Base-by-base conservation (phyloP, 1,140 invertebrate species). In the Sarcophaga bullata region DNA sequence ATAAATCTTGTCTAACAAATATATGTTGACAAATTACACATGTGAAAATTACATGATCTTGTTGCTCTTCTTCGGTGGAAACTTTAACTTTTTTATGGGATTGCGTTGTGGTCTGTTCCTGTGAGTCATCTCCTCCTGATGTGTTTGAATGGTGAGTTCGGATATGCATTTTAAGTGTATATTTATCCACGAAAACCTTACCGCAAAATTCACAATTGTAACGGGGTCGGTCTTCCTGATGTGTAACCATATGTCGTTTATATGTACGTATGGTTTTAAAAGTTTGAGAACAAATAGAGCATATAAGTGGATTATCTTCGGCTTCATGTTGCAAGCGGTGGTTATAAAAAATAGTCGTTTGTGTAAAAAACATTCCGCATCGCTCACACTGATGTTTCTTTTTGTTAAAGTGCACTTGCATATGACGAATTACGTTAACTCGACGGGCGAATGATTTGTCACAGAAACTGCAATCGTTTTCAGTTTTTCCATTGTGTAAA, bases 251-350 rank as follows among this genome's bases (percentile, higher is more conserved):
- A 81, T 84, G 84, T 13, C 80, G 82, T n/a, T 80, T 68, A 78
- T 82, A 84, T 0, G 84, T 84, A 4, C 82, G 76, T 52, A 81
- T 83, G 8, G 84, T 83, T 52, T 84, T 84, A 50, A 84, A 84
- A 11, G 47, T 48, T 73, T 84, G 82, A 0, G 17, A 50, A 80
- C 84, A 84, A 15, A 83, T 15, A 0, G 83, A 48, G 54, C 84
- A 84, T 10, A 62, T 72, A 19, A 84, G 58, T 5, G 84, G 84
- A 78, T 83, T 50, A 47, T 82, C 84, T 73, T 84, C 84, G 25
- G 84, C 84, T 81, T 84, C 84, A 48, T 84, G 84, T 80, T 83
- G 82, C 37, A 84, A 17, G 75, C 83, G 83, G 52, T 84, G 84
- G 73, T 84, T 84, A 17, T 82, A 83, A 1, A 82, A 73, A 17